Evolutionary conservation across 2,113 vertebrate genomes (phyloP), one percentile per base, ranked within the genome.

Genomic region (Pseudolaguvia tuberculata): DNA sequence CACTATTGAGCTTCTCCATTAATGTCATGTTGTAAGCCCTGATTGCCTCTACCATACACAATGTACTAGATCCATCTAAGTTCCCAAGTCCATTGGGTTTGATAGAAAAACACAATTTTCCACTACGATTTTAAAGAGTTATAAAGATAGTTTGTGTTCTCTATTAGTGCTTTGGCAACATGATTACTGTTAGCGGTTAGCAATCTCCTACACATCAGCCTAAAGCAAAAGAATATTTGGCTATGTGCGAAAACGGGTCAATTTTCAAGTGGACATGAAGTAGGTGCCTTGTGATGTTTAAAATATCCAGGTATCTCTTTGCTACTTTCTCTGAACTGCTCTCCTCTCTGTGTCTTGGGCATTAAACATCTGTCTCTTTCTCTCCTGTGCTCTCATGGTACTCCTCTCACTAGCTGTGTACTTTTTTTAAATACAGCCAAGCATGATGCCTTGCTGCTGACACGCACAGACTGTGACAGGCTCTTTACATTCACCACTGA

Each of bases 401-500:
- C 73, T 58, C 59, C 70, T n/a, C 67, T 68, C 68, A 35, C 69
- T 76, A 71, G 61, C 67, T 71, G 57, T 81, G 73, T 76, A 76
- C 75, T 70, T 76, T 88, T 35, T 86, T 86, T 84, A 87, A 84
- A 82, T 80, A 82, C 84, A 82, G 70, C 84, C 85, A 83, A 57
- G 79, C 74, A 50, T 68, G 68, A 76, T 76, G 77, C 80, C 85
- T 82, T 76, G 83, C 80, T 78, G 82, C 84, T 86, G 84, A 87
- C 86, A 86, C 84, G 76, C 84, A 79, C 80, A 86, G 87, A 81
- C 84, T 82, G 78, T 88, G 88, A 87, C 88, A 87, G 86, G 81
- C 85, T 85, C 87, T 90, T 91, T 89, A 90, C 89, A 90, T 89
- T 87, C 88, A 86, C 86, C 80, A 80, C 84, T 82, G 85, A 89